Conservation (phyloP, 2,797 vertebrate genomes). For the Halcyon chelicuti region DNA sequence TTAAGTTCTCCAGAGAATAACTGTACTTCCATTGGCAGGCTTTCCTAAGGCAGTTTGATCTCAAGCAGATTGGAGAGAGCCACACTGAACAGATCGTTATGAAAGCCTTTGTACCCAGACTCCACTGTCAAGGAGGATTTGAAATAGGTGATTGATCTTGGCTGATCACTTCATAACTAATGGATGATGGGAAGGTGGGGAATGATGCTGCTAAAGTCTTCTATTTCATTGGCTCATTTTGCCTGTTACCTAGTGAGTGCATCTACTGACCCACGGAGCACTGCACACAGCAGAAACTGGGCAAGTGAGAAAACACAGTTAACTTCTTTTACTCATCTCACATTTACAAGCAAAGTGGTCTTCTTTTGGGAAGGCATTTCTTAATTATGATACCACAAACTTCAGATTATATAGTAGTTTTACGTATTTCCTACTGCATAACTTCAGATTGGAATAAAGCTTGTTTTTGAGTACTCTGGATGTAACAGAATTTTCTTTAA, state of each 20-base stretch:
- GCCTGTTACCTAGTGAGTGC: neutral
- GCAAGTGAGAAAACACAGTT: neutral
- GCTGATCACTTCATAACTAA: neutral
- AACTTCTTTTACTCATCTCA: neutral
- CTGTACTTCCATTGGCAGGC: neutral
- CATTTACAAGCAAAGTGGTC: neutral
- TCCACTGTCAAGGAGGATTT: neutral
- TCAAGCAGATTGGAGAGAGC: neutral
- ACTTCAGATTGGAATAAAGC: neutral
- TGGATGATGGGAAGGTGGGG: neutral
- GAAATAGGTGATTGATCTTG: neutral
- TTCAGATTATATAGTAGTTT: neutral
- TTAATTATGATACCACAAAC: neutral
- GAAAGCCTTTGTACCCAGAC: fast-evolving
- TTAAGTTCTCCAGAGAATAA: neutral
- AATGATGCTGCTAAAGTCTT: neutral
- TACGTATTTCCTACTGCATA: neutral
- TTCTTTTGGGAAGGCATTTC: neutral
- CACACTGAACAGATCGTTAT: neutral
- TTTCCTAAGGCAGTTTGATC: neutral
- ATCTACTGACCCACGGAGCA: neutral
- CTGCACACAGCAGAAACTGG: neutral
- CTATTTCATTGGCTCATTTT: neutral
- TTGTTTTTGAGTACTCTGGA: neutral
- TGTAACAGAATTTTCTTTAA: neutral